phyloP scores from a whole-genome alignment of 2,113 vertebrate species.

The Phyllostomus discolor region DNA sequence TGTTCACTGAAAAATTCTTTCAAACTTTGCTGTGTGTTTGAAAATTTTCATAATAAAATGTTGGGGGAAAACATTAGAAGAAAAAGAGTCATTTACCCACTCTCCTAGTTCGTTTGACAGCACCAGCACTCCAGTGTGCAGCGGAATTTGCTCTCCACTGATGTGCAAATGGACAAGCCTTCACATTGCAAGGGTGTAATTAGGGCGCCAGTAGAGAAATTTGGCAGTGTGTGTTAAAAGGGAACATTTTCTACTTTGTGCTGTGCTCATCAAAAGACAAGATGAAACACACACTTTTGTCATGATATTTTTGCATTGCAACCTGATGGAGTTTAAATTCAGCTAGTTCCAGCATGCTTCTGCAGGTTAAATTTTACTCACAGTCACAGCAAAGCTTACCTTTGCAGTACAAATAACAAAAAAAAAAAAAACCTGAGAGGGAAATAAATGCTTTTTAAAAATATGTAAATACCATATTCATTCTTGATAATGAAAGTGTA shows the following conservation, averaged over 20 bases:
- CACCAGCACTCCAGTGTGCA: not conserved
- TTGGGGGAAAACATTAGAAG: not conserved
- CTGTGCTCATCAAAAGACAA: slow-evolving; percentile 61
- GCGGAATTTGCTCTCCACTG: not conserved
- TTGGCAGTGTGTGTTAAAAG: slow-evolving; percentile 59
- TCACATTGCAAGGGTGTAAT: slow-evolving; percentile 50
- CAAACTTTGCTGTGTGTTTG: not conserved
- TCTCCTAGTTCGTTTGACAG: not conserved
- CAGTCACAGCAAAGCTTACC: not conserved
- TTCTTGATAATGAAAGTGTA: slow-evolving; percentile 36
- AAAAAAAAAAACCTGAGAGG: not conserved
- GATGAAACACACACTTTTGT: slow-evolving; percentile 64
- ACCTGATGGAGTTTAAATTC: slow-evolving; percentile 51
- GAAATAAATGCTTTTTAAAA: not conserved
- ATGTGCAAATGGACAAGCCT: slow-evolving; percentile 53
- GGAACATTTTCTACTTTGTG: slow-evolving; percentile 59
- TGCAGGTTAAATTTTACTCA: not conserved
- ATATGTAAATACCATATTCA: not conserved
- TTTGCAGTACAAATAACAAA: not conserved
- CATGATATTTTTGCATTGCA: slow-evolving; percentile 33
- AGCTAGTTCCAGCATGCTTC: not conserved
- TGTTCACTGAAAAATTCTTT: not conserved
- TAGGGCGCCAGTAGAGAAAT: slow-evolving; percentile 41
- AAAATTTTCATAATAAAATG: slow-evolving; percentile 5
- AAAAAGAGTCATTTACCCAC: slow-evolving; percentile 1